Evolutionary conservation across 2,888 invertebrate genomes (phyloP).

Genomic region (Drosophila trichaetosa): DNA sequence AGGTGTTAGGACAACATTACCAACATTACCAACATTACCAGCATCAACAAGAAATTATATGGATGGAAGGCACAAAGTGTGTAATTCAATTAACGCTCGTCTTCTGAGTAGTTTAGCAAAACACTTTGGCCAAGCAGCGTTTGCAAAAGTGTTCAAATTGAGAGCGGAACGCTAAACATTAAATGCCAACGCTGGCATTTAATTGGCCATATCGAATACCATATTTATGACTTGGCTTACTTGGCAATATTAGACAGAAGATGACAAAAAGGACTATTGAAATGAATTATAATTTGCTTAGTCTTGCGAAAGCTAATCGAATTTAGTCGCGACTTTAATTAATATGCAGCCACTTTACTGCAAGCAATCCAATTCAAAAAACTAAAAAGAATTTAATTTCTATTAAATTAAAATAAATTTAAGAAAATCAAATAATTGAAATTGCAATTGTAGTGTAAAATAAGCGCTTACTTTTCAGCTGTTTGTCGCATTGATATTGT

Average conservation of each 20-base stretch:
- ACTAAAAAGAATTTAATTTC: not conserved
- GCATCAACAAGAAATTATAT: constrained; percentile 1
- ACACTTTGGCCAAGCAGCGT: not conserved
- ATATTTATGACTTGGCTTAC: not conserved
- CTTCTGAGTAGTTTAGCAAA: not conserved
- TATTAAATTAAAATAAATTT: not conserved
- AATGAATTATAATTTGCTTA: not conserved
- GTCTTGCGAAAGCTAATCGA: not conserved
- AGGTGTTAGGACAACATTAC: constrained; percentile 11
- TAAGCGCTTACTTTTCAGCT: not conserved
- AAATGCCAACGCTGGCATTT: not conserved
- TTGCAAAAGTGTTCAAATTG: not conserved
- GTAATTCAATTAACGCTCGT: constrained; percentile 28
- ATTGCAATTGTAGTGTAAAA: too few species aligned
- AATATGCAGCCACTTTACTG: not conserved
- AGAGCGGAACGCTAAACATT: not conserved
- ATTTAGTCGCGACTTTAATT: not conserved
- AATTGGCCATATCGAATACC: not conserved
- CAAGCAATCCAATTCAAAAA: not conserved
- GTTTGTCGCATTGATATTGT: not conserved
- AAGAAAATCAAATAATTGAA: accelerated
- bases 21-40: not conserved
- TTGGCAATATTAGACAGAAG: not conserved
- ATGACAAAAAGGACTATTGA: not conserved
- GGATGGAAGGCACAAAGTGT: constrained; percentile 17